phyloP scores from a whole-genome alignment of 2,888 invertebrate genomes.

The Melieria omissa region DNA sequence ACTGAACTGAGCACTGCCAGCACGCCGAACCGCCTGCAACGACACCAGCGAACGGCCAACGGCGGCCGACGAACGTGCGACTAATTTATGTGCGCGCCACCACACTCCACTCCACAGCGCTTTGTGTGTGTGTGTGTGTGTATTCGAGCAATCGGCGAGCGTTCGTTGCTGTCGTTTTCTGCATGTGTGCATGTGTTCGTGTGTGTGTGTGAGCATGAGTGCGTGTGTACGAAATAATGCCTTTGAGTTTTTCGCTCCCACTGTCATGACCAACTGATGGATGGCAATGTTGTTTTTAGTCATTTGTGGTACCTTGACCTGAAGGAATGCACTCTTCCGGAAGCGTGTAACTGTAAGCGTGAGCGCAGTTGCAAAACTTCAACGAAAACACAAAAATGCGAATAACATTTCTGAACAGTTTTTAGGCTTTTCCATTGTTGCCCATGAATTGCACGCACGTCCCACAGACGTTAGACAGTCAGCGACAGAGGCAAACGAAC shows the following conservation, averaged over 20 bases:
- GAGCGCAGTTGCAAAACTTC: not conserved
- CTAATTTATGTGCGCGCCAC: too few relatives aligned
- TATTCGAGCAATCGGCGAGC: too few relatives aligned
- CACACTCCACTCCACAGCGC: too few relatives aligned
- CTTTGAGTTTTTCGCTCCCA: too few relatives aligned
- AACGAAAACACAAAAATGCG: not conserved
- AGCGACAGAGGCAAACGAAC: not conserved
- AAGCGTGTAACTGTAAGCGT: not conserved
- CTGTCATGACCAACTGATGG: too few relatives aligned
- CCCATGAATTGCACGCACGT: not conserved
- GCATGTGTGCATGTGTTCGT: not conserved
- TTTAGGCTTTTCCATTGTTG: too few relatives aligned
- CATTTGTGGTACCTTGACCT: not conserved
- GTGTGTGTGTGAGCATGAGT: not conserved
- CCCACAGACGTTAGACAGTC: not conserved
- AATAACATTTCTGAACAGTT: not conserved
- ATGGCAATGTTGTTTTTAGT: too few relatives aligned
- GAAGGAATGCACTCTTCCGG: not conserved
- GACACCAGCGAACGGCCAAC: constrained; percentile 4
- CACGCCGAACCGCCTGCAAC: constrained; percentile 2
- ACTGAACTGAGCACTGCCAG: constrained; percentile 18
- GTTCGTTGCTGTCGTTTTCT: not conserved
- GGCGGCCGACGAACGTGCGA: too few relatives aligned
- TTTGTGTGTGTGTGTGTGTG: too few relatives aligned
- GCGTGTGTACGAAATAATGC: not conserved